phyloP scores from a whole-genome alignment of 1,140 invertebrate genomes.

The Aphis gossypii region DNA sequence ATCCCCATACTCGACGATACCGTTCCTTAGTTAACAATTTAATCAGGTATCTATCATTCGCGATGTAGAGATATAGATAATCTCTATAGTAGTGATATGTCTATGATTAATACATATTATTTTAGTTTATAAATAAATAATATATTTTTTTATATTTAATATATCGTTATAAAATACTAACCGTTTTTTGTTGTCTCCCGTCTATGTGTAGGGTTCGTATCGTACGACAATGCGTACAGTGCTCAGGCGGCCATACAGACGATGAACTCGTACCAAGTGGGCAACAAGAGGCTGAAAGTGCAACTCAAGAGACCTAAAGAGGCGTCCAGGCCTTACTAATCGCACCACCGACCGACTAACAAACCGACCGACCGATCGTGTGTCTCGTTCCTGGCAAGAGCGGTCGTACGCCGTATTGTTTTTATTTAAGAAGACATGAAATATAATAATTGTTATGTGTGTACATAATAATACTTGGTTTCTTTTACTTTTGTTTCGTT shows the following conservation, averaged over 20 bases:
- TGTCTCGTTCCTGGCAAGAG: background rate
- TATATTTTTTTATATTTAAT: too few species aligned
- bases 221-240: slow-evolving; percentile 91
- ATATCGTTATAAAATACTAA: background rate
- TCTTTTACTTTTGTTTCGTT: background rate
- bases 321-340: slow-evolving; percentile 81
- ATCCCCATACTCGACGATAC: too few species aligned
- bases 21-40: too few species aligned
- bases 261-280: slow-evolving; percentile 98
- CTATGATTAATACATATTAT: too few species aligned
- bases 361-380: background rate
- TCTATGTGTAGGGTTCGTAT: slow-evolving; percentile 81
- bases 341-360: background rate
- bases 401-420: background rate
- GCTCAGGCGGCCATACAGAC: slow-evolving; percentile 94
- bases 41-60: too few species aligned
- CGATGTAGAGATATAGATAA: too few species aligned
- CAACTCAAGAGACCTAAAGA: slow-evolving; percentile 96
- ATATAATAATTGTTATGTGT: background rate
- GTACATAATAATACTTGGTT: slow-evolving; percentile 21
- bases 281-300: slow-evolving; percentile 96
- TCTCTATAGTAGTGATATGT: too few species aligned
- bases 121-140: too few species aligned
- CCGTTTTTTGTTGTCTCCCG: background rate
- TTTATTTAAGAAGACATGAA: slow-evolving; percentile 17